Percentiles rank a stretch among this genome's conserved stretches.
phyloP scores from a whole-genome alignment of 1,140 invertebrate species.

The Wasmannia auropunctata region DNA sequence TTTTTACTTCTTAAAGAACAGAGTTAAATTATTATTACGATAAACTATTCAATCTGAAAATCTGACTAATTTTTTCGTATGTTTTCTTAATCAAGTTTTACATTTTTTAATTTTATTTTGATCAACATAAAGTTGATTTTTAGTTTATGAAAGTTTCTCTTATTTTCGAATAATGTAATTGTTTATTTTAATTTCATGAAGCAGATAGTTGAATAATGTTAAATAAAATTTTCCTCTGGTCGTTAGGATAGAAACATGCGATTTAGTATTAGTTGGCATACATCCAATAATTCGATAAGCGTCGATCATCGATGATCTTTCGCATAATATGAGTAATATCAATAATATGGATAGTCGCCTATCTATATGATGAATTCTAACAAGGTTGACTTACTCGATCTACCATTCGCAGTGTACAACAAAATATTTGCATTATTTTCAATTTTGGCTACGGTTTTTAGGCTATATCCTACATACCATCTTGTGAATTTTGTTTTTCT shows the following conservation, averaged over 20 bases:
- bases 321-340: slow-evolving; percentile 8
- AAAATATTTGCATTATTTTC: not conserved
- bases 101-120: not conserved
- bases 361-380: not conserved
- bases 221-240: not conserved
- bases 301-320: not conserved
- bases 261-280: not conserved
- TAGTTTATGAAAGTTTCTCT: not conserved
- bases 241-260: not conserved
- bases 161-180: not conserved
- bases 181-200: not conserved
- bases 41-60: not conserved
- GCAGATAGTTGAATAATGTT: not conserved
- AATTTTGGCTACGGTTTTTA: not conserved
- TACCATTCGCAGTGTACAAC: not conserved
- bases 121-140: not conserved
- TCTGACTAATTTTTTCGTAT: not conserved
- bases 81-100: not conserved
- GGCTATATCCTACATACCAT: not conserved
- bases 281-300: not conserved
- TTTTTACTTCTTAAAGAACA: not conserved
- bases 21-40: not conserved
- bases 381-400: slow-evolving; percentile 27
- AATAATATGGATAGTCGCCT: not conserved
- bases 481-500: not conserved